These are phyloP conservation scores for Cyprinella venusta DNA, from an alignment of 2,797 vertebrate genomes.

Conservation along the genomic window DNA sequence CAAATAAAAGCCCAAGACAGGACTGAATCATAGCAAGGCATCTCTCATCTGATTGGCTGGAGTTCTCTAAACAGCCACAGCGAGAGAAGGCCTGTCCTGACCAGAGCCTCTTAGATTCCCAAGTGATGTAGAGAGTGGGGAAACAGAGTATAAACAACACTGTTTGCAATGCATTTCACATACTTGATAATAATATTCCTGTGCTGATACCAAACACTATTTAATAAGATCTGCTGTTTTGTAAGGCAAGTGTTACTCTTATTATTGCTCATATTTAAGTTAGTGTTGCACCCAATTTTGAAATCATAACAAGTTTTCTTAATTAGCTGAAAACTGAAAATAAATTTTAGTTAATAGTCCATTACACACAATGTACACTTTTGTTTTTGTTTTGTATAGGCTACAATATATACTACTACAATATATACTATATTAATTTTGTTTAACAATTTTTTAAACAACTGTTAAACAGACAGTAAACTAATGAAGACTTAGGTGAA, in stretches of 20 bases:
- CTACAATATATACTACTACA: neutral
- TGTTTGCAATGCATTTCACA: neutral
- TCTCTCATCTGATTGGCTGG: slow-evolving; percentile 51
- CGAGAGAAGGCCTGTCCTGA: slow-evolving; percentile 20
- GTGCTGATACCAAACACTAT: neutral
- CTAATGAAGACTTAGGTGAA: no score
- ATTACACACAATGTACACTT: neutral
- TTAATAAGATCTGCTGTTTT: neutral
- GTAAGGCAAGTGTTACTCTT: neutral
- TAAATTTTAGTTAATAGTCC: neutral
- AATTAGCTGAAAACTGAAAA: neutral
- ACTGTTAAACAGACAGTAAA: no score
- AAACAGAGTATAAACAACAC: slow-evolving; percentile 1
- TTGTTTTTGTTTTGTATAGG: neutral
- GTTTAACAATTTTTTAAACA: no score
- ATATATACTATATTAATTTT: no score
- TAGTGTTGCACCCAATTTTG: neutral
- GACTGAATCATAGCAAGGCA: slow-evolving; percentile 47
- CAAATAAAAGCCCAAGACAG: slow-evolving; percentile 19
- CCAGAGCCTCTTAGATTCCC: slow-evolving; percentile 16
- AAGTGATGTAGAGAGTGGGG: slow-evolving; percentile 1
- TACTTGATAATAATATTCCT: neutral
- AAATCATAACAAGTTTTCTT: no score
- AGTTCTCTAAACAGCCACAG: slow-evolving; percentile 25
- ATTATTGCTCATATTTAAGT: neutral